Conservation (phyloP, 2,888 invertebrate species). For the Camponotus fellah region DNA sequence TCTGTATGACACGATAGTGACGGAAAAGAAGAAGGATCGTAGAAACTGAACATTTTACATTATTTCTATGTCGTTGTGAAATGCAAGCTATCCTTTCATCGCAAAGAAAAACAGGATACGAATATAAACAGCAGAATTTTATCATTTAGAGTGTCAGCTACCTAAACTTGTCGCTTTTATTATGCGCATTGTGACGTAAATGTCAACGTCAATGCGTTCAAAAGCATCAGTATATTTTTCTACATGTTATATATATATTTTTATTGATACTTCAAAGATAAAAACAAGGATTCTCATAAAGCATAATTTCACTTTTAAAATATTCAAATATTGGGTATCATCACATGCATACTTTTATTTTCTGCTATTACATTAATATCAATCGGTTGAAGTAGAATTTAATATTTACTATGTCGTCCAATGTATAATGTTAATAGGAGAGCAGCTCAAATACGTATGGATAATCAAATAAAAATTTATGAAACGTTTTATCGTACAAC, state of each 20-base stretch:
- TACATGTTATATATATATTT: not conserved
- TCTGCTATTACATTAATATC: not conserved
- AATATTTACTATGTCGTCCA: constrained; percentile 16
- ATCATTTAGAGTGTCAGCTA: constrained; percentile 22
- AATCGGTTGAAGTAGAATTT: constrained; percentile 9
- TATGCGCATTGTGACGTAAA: not conserved
- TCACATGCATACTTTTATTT: not conserved
- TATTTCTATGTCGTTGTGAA: constrained; percentile 24
- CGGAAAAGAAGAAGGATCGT: constrained; percentile 13
- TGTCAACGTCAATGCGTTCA: constrained; percentile 1
- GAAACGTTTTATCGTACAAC: constrained; percentile 5
- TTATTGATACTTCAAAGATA: constrained; percentile 6
- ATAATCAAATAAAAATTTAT: constrained; percentile 43
- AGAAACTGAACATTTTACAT: constrained; percentile 24
- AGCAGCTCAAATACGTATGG: constrained; percentile 12
- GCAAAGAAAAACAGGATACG: not conserved
- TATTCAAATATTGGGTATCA: not conserved
- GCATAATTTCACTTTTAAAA: constrained; percentile 22
- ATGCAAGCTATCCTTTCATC: constrained; percentile 5
- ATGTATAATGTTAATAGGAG: constrained; percentile 7
- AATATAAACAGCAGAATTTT: constrained; percentile 27
- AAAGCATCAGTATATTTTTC: constrained; percentile 1
- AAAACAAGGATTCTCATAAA: not conserved
- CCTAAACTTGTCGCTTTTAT: not conserved
- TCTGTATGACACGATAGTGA: constrained; percentile 9